Base-by-base conservation (phyloP, 2,113 vertebrate genomes). In the Columbina picui region DNA sequence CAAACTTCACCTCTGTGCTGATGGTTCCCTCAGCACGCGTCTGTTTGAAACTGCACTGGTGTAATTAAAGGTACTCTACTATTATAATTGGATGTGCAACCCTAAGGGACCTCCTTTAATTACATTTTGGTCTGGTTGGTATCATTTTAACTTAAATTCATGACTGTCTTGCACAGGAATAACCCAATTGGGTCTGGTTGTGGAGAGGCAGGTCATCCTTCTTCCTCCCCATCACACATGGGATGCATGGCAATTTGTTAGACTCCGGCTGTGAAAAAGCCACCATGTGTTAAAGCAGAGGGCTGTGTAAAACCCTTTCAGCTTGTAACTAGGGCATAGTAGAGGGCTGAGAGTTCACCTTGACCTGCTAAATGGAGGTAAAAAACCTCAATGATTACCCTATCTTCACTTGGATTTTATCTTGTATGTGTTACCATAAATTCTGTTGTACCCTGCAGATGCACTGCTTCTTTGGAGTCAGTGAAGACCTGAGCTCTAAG, bases 141-240 rank as follows among this genome's bases (percentile, higher is more conserved):
- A 89, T 92, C 16, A 36, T 91, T 96, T 95, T 75, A 94, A 84
- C 84, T 78, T 49, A 45, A 84, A 89, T 84, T 81, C 69, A 70
- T 67, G 50, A 84, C 77, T 91, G 73, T 67, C 65, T 87, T 78
- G 69, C 20, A 34, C 56, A 50, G 91, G 41, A 89, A 87, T 94
- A 93, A 89, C 41, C 36, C 69, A 74, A 3, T 8, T 77, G 60
- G 41, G 80, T 84, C 76, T 87, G 80, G 59, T 67, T 89, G 71
- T 21, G 56, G 80, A 70, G 50, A 74, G n/a, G 71, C 55, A 13
- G 26, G 39, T 57, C 60, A 26, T 41, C 61, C 70, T 32, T 19
- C 59, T 84, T 52, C 69, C 65, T 70, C 52, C 41, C 32, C n/a
- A 2, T 21, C 56, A 10, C 76, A 16, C 0, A 0, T 52, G 38